phyloP scores from a whole-genome alignment of 2,113 vertebrate species.

The Aplodontia rufa region DNA sequence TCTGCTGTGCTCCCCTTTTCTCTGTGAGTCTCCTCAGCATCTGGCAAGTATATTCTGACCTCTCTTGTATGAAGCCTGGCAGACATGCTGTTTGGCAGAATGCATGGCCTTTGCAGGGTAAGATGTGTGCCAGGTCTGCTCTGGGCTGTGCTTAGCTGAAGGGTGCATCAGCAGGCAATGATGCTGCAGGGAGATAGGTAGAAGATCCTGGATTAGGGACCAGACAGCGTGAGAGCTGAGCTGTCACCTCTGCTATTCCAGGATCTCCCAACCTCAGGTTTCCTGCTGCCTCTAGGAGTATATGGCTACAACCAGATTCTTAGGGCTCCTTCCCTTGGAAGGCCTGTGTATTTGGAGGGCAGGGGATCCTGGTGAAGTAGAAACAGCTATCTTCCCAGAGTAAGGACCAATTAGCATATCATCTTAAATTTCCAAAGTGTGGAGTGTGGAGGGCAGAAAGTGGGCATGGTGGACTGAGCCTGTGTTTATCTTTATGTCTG shows the following conservation, averaged over 20 bases:
- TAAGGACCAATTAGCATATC: not conserved
- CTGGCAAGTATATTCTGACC: not conserved
- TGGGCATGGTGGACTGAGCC: not conserved
- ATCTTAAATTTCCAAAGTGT: not conserved
- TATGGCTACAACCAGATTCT: not conserved
- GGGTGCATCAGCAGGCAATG: not conserved
- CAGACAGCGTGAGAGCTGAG: not conserved
- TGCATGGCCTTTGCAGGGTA: not conserved
- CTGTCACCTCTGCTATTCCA: not conserved
- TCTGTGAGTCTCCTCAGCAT: not conserved
- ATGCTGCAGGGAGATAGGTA: not conserved
- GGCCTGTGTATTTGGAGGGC: not conserved
- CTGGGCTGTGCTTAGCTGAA: not conserved
- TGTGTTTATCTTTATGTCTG: not conserved
- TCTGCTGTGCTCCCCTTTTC: not conserved
- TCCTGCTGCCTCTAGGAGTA: not conserved
- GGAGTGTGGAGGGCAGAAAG: not conserved
- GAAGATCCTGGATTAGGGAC: not conserved
- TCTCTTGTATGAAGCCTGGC: not conserved
- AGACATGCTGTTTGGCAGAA: not conserved
- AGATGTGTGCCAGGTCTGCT: fast-evolving
- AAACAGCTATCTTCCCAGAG: not conserved
- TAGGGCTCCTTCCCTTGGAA: not conserved
- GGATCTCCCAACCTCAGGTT: not conserved
- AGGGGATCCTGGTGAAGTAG: not conserved